Conservation (phyloP, 2,113 vertebrate species). For the Platysternon megacephalum region DNA sequence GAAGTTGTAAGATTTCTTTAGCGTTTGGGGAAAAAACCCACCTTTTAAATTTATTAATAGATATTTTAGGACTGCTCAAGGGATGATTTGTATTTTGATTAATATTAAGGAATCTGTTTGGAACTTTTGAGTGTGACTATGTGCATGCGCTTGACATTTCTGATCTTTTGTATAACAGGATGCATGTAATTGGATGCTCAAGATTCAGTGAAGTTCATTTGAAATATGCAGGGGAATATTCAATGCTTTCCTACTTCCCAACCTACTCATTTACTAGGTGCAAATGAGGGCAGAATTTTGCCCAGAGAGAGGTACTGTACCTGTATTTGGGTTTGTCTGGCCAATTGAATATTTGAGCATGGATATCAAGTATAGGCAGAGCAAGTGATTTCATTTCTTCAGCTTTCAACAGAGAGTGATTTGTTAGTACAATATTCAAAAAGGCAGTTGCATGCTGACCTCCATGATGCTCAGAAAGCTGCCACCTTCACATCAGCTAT, state of each 20-base stretch:
- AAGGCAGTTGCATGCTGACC: neutral
- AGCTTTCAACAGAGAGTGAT: neutral
- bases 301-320: neutral
- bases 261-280: neutral
- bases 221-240: neutral
- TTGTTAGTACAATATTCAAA: neutral
- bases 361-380: neutral
- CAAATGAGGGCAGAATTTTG: neutral
- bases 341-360: neutral
- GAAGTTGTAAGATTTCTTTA: neutral
- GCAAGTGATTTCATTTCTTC: neutral
- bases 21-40: neutral
- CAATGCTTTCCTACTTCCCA: neutral
- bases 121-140: neutral
- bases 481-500: neutral
- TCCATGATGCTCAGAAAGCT: neutral
- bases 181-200: fast-evolving
- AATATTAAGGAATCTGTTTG: neutral
- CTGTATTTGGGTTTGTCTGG: neutral
- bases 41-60: neutral
- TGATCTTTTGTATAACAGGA: neutral
- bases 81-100: neutral
- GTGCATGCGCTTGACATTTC: neutral
- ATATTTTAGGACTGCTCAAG: neutral
- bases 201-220: neutral